phyloP scores from a whole-genome alignment of 2,888 invertebrate species.

The Imbricaverruca yamaguchii region DNA sequence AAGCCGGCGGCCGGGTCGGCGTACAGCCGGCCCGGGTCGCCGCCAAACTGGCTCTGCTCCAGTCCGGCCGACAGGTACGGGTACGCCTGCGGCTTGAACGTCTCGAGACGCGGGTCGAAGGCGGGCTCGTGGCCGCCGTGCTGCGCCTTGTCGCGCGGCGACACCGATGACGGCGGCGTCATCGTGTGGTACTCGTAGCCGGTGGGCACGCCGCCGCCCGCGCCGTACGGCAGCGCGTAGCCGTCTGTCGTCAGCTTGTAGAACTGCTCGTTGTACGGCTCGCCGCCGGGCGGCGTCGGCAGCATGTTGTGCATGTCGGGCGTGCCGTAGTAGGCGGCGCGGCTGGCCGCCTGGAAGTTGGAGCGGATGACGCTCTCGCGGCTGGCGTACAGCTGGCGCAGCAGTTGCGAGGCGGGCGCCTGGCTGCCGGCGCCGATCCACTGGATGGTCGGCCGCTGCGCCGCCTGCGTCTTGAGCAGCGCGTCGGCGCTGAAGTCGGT shows the following conservation, averaged over 20 bases:
- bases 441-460: conserved; percentile 55
- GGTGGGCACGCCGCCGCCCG: conserved; percentile 35
- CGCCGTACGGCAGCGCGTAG: conserved; percentile 43
- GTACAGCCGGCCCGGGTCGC: conserved; percentile 77
- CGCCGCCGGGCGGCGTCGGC: conserved; percentile 33
- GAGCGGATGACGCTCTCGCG: conserved; percentile 91
- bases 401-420: conserved; percentile 56
- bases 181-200: conserved; percentile 61
- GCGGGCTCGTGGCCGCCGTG: conserved; percentile 42
- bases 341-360: conserved; percentile 51
- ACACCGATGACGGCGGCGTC: conserved; percentile 93
- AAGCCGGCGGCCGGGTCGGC: conserved; percentile 63
- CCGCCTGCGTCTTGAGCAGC: conserved; percentile 56
- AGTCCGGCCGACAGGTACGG: conserved; percentile 55
- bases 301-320: conserved; percentile 14
- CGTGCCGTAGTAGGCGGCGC: conserved; percentile 28
- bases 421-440: conserved; percentile 67
- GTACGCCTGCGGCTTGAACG: conserved; percentile 83
- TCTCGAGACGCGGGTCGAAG: conserved; percentile 57
- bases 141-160: conserved; percentile 68
- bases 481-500: conserved; percentile 81
- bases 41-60: conserved; percentile 24
- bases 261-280: conserved; percentile 32
- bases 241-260: conserved; percentile 38
- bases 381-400: conserved; percentile 84